A percentile compares a stretch with the other conserved stretches of the same genome.
Conservation (phyloP, 2,797 vertebrate species). For the Sebastiscus albofasciatus region DNA sequence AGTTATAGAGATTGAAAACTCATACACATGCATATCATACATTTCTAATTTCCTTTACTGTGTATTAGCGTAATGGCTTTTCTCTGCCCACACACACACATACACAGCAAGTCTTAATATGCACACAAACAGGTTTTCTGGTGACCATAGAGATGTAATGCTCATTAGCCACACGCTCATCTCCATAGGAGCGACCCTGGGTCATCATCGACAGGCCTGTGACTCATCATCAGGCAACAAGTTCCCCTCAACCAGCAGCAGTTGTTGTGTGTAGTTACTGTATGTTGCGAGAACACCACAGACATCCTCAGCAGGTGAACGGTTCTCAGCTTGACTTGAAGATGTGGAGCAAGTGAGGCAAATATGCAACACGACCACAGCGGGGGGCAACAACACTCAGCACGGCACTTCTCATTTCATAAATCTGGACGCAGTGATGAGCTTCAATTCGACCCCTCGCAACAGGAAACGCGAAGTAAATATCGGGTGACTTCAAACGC, state of each 20-base stretch:
- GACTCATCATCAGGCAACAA: conserved; percentile 12
- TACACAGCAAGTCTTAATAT: not conserved
- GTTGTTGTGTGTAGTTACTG: not conserved
- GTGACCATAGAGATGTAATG: conserved; percentile 7
- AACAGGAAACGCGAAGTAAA: conserved; percentile 15
- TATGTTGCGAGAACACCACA: not conserved
- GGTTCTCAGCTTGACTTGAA: conserved; percentile 8
- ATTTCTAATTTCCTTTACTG: conserved; percentile 21
- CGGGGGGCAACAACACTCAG: not conserved
- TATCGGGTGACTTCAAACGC: not conserved
- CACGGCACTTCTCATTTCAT: not conserved
- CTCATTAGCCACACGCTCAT: conserved; percentile 32
- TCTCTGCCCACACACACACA: not conserved
- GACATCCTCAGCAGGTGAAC: not conserved
- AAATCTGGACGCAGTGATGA: conserved; percentile 5
- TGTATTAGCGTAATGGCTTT: not conserved
- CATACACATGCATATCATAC: conserved; percentile 20
- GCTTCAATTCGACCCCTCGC: conserved; percentile 2
- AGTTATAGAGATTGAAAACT: not conserved
- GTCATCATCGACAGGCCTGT: not conserved
- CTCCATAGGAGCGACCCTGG: not conserved
- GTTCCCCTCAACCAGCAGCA: not conserved
- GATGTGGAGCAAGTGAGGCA: not conserved
- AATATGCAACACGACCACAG: not conserved
- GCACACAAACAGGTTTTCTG: not conserved